Evolutionary conservation across 1,140 invertebrate genomes (phyloP), one percentile per base, ranked within the genome.

Genomic region (Cepaea nemoralis): DNA sequence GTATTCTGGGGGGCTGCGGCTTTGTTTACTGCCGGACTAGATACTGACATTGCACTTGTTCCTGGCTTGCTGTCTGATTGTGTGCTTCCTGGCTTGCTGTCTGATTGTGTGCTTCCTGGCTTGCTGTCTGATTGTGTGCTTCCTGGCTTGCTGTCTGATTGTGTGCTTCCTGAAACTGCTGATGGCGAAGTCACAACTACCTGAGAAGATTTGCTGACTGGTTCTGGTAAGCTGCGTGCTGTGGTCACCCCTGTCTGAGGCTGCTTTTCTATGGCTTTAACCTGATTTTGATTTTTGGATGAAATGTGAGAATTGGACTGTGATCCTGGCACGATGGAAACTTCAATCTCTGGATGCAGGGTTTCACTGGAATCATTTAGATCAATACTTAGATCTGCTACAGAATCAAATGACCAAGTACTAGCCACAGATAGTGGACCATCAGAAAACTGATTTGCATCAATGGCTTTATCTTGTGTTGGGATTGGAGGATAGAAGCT

Each of bases 371-470:
- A 35, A 8, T 80, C 78, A 12, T 80, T 69, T 3, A 80, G 42
- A 33, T 80, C 78, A 35, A 80, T 3, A 33, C 78, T 80, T 33
- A 80, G 78, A 59, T 80, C 78, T 31, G 78, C 78, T 6, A 55
- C 31, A 67, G 78, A 80, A 37, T 80, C 78, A n/a, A 80, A 73
- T 35, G 78, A 80, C 78, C 78, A 80, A 22, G 66, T 50, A 39
- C 78, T 80, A 69, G 55, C 55, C 63, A 80, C 55, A 22, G 78
- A 74, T 1, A 1, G 5, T 22, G 67, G 14, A 27, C 67, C 69
- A 55, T 80, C 78, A 22, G 69, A 50, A 42, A 80, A 80, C 69
- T 80, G 78, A 39, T 80, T 80, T 33, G 78, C 78, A 80, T 80
- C 78, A 39, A 80, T 80, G 27, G 78, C 78, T 39, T 80, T 80